phyloP scores from a whole-genome alignment of 2,113 vertebrate genomes.

The Rhizomys pruinosus region DNA sequence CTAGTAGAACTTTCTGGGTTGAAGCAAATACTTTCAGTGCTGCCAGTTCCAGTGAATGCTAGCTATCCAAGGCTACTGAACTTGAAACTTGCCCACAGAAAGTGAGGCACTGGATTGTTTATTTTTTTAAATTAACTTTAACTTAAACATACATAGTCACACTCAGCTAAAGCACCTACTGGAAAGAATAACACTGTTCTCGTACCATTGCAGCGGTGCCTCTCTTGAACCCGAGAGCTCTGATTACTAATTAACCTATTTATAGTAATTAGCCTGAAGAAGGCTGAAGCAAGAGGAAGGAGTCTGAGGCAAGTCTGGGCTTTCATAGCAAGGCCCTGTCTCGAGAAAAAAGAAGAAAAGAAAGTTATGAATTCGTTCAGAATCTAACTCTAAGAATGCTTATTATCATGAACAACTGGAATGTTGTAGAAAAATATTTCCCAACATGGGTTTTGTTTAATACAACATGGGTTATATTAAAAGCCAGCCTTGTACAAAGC shows the following conservation, averaged over 20 bases:
- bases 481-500: slow-evolving; percentile 14
- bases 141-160: not conserved
- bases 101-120: not conserved
- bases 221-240: not conserved
- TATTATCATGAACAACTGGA: slow-evolving; percentile 23
- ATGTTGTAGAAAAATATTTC: not conserved
- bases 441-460: not conserved
- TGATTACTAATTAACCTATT: not conserved
- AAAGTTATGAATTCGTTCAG: slow-evolving; percentile 14
- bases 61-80: not conserved
- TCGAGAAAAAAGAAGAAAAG: not conserved
- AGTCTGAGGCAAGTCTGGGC: not conserved
- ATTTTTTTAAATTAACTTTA: slow-evolving; percentile 17
- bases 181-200: not conserved
- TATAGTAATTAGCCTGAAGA: slow-evolving; percentile 9
- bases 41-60: not conserved
- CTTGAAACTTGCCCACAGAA: not conserved
- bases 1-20: not conserved
- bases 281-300: not conserved
- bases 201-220: not conserved
- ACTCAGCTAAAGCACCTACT: not conserved
- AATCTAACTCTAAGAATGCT: not conserved
- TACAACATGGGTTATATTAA: not conserved
- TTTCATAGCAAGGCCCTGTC: not conserved
- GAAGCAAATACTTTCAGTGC: not conserved